Evolutionary conservation across 2,113 vertebrate genomes (phyloP), one percentile per base, ranked within the genome.

Genomic region (Ginglymostoma cirratum): DNA sequence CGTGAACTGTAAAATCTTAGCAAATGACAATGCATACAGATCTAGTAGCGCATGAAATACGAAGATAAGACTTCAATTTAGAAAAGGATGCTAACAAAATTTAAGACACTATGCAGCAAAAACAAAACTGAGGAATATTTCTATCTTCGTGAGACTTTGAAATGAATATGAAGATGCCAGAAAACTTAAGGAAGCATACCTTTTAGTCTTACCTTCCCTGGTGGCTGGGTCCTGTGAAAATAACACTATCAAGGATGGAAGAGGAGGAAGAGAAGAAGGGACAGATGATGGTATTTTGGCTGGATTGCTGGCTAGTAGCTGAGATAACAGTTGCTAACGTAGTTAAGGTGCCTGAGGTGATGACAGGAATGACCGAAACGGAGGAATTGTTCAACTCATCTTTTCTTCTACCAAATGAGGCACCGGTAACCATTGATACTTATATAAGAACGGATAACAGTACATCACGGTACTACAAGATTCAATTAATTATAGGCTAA

Each of bases 311-410:
- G 97, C 96, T 96, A 97, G 97, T 97, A 97, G 0, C 67, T 95
- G 97, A 97, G 97, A 97, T 97, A 97, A 97, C 97, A 97, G 97
- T 97, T 96, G 96, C 97, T 97, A 96, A 96, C 97, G 97, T 90
- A 97, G 97, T 97, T 97, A 97, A 98, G 97, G 98, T 97, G 97
- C 97, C 97, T 97, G 97, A 96, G 97, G 97, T 97, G 97, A 97
- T 96, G 97, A 96, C 97, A 97, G 96, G 95, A 97, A 96, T 97
- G 97, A 98, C 97, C 97, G 98, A 98, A 97, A 98, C 97, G 97
- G 97, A 97, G 97, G 98, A 97, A 96, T 97, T 97, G 97, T 96
- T 97, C 97, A 97, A 97, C 97, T 98, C 98, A 98, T 94, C 93
- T 94, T 97, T 97, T 97, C 97, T 97, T 96, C 97, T 97, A 98